A percentile compares a stretch with the other conserved stretches of the same genome.
Conservation (phyloP, 1,140 invertebrate species). For the Bombus consobrinus region DNA sequence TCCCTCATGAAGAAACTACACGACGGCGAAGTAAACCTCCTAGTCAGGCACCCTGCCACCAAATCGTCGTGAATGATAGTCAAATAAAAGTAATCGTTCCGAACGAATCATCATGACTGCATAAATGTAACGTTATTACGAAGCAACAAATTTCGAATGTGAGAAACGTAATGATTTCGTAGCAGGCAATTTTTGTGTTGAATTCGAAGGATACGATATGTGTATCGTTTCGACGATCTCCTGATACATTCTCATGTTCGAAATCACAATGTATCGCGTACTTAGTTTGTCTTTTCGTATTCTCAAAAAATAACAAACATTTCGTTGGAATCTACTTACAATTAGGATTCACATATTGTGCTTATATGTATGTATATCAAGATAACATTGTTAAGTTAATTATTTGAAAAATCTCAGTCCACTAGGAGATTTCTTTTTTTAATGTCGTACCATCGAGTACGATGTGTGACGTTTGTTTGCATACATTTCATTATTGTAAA, state of each 20-base stretch:
- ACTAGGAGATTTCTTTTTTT: not conserved
- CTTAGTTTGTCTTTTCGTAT: conserved; percentile 2
- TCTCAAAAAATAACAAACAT: conserved; percentile 19
- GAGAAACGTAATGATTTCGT: not conserved
- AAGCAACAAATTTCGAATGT: not conserved
- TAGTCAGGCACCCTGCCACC: conserved; percentile 82
- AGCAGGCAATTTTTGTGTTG: not conserved
- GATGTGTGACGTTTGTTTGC: not conserved
- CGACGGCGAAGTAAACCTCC: conserved; percentile 88
- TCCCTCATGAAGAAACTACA: conserved; percentile 94
- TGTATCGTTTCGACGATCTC: not conserved
- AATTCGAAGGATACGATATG: not conserved
- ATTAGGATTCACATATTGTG: conserved; percentile 4
- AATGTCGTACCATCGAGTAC: conserved; percentile 2
- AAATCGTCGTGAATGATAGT: conserved; percentile 78
- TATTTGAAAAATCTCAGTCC: conserved; percentile 16
- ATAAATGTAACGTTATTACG: not conserved
- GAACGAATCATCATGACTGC: not conserved
- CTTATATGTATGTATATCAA: conserved; percentile 9
- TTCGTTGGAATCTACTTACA: conserved; percentile 34
- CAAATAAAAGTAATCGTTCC: conserved; percentile 48
- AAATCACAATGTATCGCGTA: not conserved
- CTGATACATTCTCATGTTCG: not conserved
- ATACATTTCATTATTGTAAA: conserved; percentile 20
- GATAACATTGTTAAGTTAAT: conserved; percentile 9